These are phyloP conservation scores for Carcina quercana DNA, from an alignment of 2,888 invertebrate genomes.

Conservation along the genomic window DNA sequence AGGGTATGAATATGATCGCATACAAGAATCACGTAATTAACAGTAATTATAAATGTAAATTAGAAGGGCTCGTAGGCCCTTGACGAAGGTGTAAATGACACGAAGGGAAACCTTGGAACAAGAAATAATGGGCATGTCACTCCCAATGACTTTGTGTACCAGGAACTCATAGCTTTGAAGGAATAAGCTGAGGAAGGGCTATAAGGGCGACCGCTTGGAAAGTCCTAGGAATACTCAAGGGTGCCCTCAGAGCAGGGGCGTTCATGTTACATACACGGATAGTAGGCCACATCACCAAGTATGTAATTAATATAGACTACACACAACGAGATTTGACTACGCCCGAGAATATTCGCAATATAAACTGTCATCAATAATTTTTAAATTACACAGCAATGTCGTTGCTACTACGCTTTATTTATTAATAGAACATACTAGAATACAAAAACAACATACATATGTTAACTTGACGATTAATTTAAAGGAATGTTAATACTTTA, in stretches of 20 bases:
- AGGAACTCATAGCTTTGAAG: constrained; percentile 46
- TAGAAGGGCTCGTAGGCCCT: constrained; percentile 21
- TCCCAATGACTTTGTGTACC: constrained; percentile 74
- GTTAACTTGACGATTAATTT: no score
- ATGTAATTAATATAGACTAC: no score
- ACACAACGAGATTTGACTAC: no score
- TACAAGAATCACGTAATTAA: constrained; percentile 35
- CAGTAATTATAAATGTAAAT: constrained; percentile 46
- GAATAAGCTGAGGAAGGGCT: constrained; percentile 29
- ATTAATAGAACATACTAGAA: no score
- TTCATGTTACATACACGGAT: no score
- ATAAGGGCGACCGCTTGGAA: constrained; percentile 7
- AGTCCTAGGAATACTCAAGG: constrained; percentile 6
- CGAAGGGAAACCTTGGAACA: constrained; percentile 47
- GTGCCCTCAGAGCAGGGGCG: constrained; percentile 12
- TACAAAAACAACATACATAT: no score
- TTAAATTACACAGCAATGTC: no score
- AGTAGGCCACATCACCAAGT: no score
- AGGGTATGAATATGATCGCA: background rate
- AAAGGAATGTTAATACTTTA: no score
- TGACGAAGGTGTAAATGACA: constrained; percentile 57
- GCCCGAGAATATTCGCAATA: no score
- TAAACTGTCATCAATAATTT: no score
- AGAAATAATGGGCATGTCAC: constrained; percentile 75
- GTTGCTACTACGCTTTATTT: no score